These are phyloP conservation scores for Agelastica alni DNA, from an alignment of 2,888 invertebrate genomes.

Conservation along the genomic window DNA sequence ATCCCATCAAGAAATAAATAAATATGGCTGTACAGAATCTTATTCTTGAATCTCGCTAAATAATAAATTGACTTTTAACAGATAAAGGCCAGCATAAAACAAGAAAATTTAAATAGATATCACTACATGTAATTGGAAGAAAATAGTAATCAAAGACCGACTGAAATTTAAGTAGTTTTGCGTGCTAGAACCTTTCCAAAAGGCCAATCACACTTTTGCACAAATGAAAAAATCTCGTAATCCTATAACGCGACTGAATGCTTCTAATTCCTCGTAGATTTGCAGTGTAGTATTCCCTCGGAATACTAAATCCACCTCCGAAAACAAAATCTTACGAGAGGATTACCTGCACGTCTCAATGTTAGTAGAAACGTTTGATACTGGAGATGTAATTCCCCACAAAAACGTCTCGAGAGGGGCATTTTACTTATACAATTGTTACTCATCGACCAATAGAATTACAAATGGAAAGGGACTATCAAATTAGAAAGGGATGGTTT, in stretches of 20 bases:
- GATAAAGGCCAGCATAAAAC: too few relatives aligned
- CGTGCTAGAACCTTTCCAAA: not conserved
- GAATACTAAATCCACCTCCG: slow-evolving; percentile 25
- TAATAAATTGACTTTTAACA: too few relatives aligned
- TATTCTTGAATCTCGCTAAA: too few relatives aligned
- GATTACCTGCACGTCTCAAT: slow-evolving; percentile 33
- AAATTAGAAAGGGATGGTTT: too few relatives aligned
- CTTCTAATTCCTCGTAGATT: slow-evolving; percentile 27
- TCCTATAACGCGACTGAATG: slow-evolving; percentile 23
- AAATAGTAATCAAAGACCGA: too few relatives aligned
- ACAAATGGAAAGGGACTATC: too few relatives aligned
- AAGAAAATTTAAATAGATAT: too few relatives aligned
- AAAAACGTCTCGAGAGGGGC: slow-evolving; percentile 25
- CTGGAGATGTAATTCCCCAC: slow-evolving; percentile 27
- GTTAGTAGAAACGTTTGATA: slow-evolving; percentile 29
- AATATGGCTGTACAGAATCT: too few relatives aligned
- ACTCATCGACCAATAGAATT: slow-evolving; percentile 19
- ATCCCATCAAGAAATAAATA: too few relatives aligned
- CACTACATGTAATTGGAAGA: too few relatives aligned
- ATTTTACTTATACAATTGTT: slow-evolving; percentile 28
- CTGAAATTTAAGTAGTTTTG: too few relatives aligned
- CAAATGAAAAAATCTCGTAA: slow-evolving; percentile 21
- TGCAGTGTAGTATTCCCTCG: slow-evolving; percentile 14
- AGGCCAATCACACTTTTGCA: slow-evolving; percentile 13
- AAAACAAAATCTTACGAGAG: slow-evolving; percentile 27